Evolutionary conservation across 2,113 vertebrate genomes (phyloP), one percentile per base, ranked within the genome.

Genomic region (Pipa parva): DNA sequence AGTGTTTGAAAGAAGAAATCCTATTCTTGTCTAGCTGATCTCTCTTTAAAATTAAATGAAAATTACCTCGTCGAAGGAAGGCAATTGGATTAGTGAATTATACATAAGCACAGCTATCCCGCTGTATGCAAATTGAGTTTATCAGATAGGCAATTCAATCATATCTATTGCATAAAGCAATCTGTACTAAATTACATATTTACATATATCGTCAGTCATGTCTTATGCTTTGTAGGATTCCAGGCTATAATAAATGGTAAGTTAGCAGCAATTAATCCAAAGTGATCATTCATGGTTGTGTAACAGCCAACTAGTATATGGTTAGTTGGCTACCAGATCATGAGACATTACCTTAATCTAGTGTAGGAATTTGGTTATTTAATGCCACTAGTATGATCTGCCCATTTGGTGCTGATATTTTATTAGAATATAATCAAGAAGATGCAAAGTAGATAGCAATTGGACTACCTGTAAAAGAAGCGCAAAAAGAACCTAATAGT

Each of bases 161-260:
- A n/a, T 42, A 42, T 42, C 39, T 18, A 6, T n/a, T 42, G 39
- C 39, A 42, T 42, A 42, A 42, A 42, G 13, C 39, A 42, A n/a
- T 42, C 39, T 42, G 13, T n/a, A 42, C 39, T 42, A 42, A 42
- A 42, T 42, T 42, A 42, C 39, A n/a, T 42, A 42, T 42, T 42
- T 42, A 42, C 39, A 42, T 42, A 42, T 42, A 42, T 42, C n/a
- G 11, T 42, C 39, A n/a, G 15, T 17, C 17, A 42, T 17, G 6
- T 42, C 39, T 42, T 5, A 2, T 42, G 39, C 39, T 42, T 42
- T n/a, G n/a, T 42, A 42, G 39, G 39, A 42, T 42, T n/a, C n/a
- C 17, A n/a, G 39, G 39, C 39, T 42, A 5, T 42, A 36, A n/a
- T 42, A 15, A 42, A 42, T 42, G 39, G 15, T 42, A 42, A 42